Percentiles rank a stretch among this genome's conserved stretches.
Evolutionary conservation across 2,797 vertebrate species (phyloP).

Genomic region (Emydoidea blandingii): DNA sequence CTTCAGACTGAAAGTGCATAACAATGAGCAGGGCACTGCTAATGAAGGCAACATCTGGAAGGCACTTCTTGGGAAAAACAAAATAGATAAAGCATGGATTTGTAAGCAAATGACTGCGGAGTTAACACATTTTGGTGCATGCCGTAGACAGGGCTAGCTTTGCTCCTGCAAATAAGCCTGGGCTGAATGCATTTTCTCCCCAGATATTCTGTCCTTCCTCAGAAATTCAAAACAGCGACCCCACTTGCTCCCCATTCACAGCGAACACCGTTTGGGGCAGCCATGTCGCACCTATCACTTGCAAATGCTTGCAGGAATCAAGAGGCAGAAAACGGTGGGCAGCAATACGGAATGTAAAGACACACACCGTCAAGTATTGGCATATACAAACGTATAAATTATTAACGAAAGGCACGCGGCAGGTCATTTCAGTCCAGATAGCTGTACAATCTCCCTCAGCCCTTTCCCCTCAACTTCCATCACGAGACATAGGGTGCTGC

Average conservation of each 20-base stretch:
- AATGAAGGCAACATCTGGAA: constrained; percentile 59
- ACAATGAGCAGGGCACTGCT: constrained; percentile 43
- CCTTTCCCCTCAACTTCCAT: constrained; percentile 33
- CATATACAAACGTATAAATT: constrained; percentile 81
- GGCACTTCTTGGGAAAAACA: constrained; percentile 55
- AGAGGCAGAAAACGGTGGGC: not conserved
- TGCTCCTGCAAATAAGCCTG: not conserved
- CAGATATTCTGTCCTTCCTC: not conserved
- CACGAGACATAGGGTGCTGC: constrained; percentile 70
- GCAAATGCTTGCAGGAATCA: rapidly evolving
- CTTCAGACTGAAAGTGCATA: constrained; percentile 66
- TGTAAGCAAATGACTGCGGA: constrained; percentile 2
- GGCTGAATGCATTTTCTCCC: not conserved
- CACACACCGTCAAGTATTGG: constrained; percentile 61
- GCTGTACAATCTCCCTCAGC: constrained; percentile 6
- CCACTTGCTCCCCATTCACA: not conserved
- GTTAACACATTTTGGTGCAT: not conserved
- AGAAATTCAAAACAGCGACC: not conserved
- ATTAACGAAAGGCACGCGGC: constrained; percentile 77
- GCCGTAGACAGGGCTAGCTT: not conserved
- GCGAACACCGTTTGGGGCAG: not conserved
- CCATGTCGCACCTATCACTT: rapidly evolving
- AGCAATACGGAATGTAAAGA: constrained; percentile 39
- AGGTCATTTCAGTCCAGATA: constrained; percentile 51
- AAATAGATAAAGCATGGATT: not conserved